Base-by-base conservation (phyloP, 2,888 invertebrate species). In the Coenonympha arcania region DNA sequence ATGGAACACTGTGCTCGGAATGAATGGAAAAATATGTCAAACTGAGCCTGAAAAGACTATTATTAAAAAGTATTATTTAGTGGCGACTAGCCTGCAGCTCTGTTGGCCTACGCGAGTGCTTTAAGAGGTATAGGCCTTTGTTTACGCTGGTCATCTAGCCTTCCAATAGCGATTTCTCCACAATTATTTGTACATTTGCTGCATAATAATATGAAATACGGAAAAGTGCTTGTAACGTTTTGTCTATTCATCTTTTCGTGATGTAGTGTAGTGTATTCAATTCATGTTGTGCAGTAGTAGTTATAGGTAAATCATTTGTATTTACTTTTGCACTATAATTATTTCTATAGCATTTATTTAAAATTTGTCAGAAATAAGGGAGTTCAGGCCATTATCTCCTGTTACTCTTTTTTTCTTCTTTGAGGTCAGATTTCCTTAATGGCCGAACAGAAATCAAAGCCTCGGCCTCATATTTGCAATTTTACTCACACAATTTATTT, bases 11-110 rank as follows among this genome's bases (percentile, higher is more conserved):
- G 53, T 39, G 49, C 52, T 50, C 46, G 24, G 55, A 53, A 55
- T 55, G 56, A 58, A 58, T 58, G 56, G 53, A 56, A 56, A 58
- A 58, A 58, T 55, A 58, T 58, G 58, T 58, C 58, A 58, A 58
- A 58, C 52, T 53, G 58, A 55, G 56, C 56, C 56, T 58, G 56
- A 58, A 58, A 57, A 56, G 58, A 51, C 46, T 55, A 56, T 58
- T 58, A 58, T 56, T 58, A 56, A 58, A 58, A 56, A 56, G 54
- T 52, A 55, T 56, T 58, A 56, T 55, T 58, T 56, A 56, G 56
- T 51, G 48, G 57, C 53, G 52, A 52, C 54, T 54, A 50, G 58
- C 49, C 53, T 49, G 48, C 44, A 51, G 58, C 54, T 50, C 49
- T 49, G 42, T 52, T 40, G 43, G 36, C 24, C 33, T 39, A 36